Percentiles rank a stretch among this genome's conserved stretches.
Evolutionary conservation across 2,797 vertebrate species (phyloP).

Genomic region (Mus caroli): DNA sequence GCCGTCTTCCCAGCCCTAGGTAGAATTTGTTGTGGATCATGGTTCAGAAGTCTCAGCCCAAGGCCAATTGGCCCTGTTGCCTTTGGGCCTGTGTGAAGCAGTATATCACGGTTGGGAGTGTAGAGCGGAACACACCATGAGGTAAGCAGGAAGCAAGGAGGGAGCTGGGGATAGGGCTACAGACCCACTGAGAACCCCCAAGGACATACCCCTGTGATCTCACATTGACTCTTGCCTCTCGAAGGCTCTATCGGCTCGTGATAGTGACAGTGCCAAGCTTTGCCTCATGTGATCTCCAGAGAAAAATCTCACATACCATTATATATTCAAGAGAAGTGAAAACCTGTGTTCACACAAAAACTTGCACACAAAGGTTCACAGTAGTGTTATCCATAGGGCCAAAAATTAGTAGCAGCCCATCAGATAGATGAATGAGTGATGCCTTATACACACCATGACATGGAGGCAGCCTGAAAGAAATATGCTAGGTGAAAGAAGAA

Average conservation of each 20-base stretch:
- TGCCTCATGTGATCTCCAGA: not conserved
- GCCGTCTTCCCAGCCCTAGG: not conserved
- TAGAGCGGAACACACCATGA: not conserved
- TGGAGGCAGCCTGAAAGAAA: not conserved
- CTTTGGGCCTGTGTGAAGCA: not conserved
- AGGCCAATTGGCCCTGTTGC: not conserved
- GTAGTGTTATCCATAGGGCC: not conserved
- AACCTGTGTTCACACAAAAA: not conserved
- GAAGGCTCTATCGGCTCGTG: not conserved
- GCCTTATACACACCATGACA: not conserved
- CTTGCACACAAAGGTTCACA: not conserved
- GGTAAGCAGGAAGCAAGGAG: not conserved
- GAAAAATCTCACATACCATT: not conserved
- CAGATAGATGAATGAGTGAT: not conserved
- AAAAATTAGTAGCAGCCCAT: not conserved
- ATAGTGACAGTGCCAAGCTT: not conserved
- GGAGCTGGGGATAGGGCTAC: not conserved
- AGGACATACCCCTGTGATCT: not conserved
- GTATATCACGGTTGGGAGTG: too few relatives aligned
- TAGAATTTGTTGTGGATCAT: not conserved
- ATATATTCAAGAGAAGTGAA: constrained; percentile 22
- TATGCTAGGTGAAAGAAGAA: not conserved
- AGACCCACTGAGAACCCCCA: not conserved
- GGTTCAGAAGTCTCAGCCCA: not conserved
- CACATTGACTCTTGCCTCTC: not conserved